A percentile compares a stretch with the other conserved stretches of the same genome.
Conservation (phyloP, 1,140 invertebrate species). For the Agrypnia vestita region DNA sequence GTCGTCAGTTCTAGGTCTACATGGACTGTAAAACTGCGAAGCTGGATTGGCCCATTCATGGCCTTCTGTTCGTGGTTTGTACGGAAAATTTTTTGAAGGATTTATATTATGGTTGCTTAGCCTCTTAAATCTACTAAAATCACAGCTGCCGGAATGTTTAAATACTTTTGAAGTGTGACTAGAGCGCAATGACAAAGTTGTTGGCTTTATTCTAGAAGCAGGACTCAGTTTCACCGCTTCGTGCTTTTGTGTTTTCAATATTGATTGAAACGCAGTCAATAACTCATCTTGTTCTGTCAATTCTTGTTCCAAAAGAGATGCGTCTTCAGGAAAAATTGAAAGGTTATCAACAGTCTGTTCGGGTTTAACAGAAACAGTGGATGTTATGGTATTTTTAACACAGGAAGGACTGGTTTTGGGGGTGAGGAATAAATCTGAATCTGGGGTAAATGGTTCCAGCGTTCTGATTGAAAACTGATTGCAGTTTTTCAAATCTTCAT, state of each 20-base stretch:
- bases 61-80: constrained; percentile 11
- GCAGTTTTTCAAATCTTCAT: constrained; percentile 54
- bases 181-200: constrained; percentile 67
- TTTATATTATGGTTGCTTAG: constrained; percentile 16
- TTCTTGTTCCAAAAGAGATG: constrained; percentile 67
- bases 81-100: not conserved
- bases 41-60: constrained; percentile 34
- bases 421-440: constrained; percentile 64
- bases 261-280: constrained; percentile 68
- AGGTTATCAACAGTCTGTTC: constrained; percentile 68
- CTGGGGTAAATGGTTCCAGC: constrained; percentile 66
- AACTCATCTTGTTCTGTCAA: constrained; percentile 67
- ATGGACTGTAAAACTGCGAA: constrained; percentile 28
- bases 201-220: constrained; percentile 64
- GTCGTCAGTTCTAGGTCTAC: not conserved
- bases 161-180: constrained; percentile 66
- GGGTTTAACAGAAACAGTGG: constrained; percentile 65
- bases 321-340: constrained; percentile 68
- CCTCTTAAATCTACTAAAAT: constrained; percentile 61
- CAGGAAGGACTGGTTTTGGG: constrained; percentile 62
- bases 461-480: constrained; percentile 64
- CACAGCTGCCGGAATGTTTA: constrained; percentile 68
- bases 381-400: constrained; percentile 53
- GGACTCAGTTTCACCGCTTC: constrained; percentile 60
- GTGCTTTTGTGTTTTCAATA: constrained; percentile 65